Percentiles rank a stretch among this genome's conserved stretches.
These are phyloP conservation scores for Smutsia gigantea DNA, from an alignment of 2,797 vertebrate species.

Conservation along the genomic window DNA sequence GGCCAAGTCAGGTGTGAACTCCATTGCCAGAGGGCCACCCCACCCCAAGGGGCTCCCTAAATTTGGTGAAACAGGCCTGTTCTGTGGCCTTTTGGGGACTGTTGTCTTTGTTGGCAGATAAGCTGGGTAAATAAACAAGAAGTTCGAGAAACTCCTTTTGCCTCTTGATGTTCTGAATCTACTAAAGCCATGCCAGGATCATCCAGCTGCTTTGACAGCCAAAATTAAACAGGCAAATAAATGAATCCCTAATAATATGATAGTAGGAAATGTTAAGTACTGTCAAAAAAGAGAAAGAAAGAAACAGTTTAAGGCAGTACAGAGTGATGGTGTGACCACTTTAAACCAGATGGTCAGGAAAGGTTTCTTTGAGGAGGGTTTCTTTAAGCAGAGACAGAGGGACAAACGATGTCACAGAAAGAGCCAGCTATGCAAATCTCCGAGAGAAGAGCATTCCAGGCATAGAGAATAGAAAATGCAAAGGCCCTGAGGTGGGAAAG, in stretches of 20 bases:
- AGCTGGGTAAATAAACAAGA: conserved; percentile 52
- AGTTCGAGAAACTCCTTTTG: background rate
- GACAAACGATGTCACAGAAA: rapidly evolving
- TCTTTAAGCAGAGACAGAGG: background rate
- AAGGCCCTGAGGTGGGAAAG: background rate
- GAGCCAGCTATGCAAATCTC: background rate
- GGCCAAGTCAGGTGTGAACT: background rate
- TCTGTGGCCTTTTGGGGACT: conserved; percentile 19
- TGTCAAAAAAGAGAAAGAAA: background rate
- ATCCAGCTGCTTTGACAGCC: background rate
- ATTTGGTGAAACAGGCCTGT: conserved; percentile 38
- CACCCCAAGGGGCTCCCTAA: background rate
- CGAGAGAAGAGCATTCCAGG: background rate
- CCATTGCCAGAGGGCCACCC: background rate
- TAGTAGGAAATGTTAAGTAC: background rate
- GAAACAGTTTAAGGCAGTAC: background rate
- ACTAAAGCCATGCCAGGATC: background rate
- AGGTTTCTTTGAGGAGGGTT: background rate
- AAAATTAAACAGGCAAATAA: conserved; percentile 24
- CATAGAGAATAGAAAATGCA: background rate
- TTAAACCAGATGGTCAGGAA: background rate
- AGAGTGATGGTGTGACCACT: background rate
- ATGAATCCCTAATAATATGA: background rate
- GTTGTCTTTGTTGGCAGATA: background rate
- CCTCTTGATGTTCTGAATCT: background rate